Conservation (phyloP, 2,113 vertebrate species). For the Origma solitaria region DNA sequence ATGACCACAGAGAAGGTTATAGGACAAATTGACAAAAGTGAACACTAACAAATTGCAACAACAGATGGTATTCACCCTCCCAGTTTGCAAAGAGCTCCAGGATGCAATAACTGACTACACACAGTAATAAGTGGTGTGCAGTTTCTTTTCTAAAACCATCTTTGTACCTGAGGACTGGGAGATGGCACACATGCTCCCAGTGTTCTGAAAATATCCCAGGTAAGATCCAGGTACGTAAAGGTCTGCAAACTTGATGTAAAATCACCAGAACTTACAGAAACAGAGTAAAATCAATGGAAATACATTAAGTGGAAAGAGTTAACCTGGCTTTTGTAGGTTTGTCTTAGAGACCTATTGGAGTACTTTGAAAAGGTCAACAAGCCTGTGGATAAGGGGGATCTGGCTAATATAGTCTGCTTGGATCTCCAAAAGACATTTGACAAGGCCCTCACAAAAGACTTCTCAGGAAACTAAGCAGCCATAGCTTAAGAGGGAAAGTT, state of each 20-base stretch:
- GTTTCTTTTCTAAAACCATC: neutral
- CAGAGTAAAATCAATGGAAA: neutral
- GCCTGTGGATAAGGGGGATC: slow-evolving; percentile 19
- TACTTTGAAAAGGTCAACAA: slow-evolving; percentile 37
- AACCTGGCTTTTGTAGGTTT: neutral
- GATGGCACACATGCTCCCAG: neutral
- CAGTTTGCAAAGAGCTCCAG: neutral
- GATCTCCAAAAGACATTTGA: neutral
- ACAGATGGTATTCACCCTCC: slow-evolving; percentile 22
- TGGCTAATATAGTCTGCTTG: neutral
- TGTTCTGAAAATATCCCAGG: neutral
- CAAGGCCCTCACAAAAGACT: neutral
- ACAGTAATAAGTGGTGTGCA: neutral
- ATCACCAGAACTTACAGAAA: neutral
- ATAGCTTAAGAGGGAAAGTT: neutral
- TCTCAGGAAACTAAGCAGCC: neutral
- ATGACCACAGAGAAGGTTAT: slow-evolving; percentile 5
- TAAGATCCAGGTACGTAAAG: neutral
- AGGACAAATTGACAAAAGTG: slow-evolving; percentile 16
- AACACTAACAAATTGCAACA: slow-evolving; percentile 15
- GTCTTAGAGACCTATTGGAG: neutral
- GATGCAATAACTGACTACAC: neutral
- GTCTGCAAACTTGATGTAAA: neutral
- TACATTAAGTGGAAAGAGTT: neutral
- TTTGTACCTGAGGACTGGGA: neutral